Conservation (phyloP, 2,113 vertebrate species). For the Numida meleagris region DNA sequence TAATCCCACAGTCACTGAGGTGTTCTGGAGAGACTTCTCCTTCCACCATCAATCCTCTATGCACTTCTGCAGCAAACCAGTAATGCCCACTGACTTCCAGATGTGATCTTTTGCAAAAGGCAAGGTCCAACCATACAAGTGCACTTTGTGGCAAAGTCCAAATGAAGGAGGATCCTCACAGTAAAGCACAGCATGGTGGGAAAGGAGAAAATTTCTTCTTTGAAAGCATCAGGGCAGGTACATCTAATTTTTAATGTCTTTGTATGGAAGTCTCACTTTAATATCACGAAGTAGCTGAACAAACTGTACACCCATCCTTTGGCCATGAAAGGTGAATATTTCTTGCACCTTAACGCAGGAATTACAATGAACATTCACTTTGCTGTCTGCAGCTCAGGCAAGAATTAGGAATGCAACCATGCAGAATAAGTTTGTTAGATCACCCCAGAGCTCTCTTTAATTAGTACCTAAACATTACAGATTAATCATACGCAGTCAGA, state of each 20-base stretch:
- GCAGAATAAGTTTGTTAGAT: conserved; percentile 16
- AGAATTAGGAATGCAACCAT: background rate
- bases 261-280: conserved; percentile 68
- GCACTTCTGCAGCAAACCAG: background rate
- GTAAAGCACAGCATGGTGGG: background rate
- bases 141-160: background rate
- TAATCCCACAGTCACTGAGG: background rate
- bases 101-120: background rate
- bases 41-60: background rate
- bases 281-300: conserved; percentile 3
- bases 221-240: background rate
- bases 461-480: conserved; percentile 64
- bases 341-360: background rate
- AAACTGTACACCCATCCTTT: background rate
- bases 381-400: background rate
- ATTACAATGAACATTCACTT: background rate
- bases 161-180: background rate
- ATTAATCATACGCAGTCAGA: conserved; percentile 7
- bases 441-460: conserved; percentile 8
- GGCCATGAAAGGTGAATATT: background rate
- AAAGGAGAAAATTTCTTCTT: background rate
- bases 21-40: background rate
- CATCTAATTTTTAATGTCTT: background rate
- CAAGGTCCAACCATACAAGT: background rate
- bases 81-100: background rate